Evolutionary conservation across 92 coral and sea anemone genomes (phyloP).

Genomic region (Virgularia gustaviana): DNA sequence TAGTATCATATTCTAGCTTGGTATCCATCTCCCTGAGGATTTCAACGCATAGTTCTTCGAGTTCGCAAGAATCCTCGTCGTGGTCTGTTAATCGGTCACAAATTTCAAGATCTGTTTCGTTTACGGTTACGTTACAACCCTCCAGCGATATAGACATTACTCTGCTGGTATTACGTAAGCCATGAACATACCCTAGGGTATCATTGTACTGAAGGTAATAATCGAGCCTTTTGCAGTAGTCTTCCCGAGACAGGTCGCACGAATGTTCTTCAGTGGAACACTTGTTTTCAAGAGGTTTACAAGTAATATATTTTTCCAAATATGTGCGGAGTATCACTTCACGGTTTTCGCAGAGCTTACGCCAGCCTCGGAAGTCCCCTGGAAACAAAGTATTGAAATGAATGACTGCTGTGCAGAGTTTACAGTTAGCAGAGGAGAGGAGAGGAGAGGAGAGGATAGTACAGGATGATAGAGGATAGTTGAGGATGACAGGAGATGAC

Average conservation of each 20-base stretch:
- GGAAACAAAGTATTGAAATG: too few relatives aligned
- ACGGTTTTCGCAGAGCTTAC: constrained; percentile 10
- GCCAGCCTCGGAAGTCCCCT: too few relatives aligned
- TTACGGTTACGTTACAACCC: constrained; percentile 1
- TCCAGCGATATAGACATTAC: too few relatives aligned
- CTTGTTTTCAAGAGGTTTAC: constrained; percentile 4
- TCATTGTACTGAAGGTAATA: too few relatives aligned
- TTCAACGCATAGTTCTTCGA: background rate
- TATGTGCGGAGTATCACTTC: background rate
- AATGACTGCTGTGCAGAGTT: too few relatives aligned
- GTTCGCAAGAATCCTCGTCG: too few relatives aligned
- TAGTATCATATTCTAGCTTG: too few relatives aligned
- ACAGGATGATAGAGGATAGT: background rate
- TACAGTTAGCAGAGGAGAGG: background rate
- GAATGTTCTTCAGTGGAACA: background rate
- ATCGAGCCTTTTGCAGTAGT: background rate
- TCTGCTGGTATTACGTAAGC: background rate
- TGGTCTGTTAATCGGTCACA: too few relatives aligned
- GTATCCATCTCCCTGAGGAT: background rate
- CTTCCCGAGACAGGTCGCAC: background rate
- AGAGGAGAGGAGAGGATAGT: background rate
- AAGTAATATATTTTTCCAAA: background rate
- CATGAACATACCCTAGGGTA: too few relatives aligned
- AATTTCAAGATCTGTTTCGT: background rate
- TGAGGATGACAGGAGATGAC: background rate